Percentiles rank a stretch among this genome's conserved stretches.
These are phyloP conservation scores for Eidolon helvum DNA, from an alignment of 2,113 vertebrate genomes.

Conservation along the genomic window DNA sequence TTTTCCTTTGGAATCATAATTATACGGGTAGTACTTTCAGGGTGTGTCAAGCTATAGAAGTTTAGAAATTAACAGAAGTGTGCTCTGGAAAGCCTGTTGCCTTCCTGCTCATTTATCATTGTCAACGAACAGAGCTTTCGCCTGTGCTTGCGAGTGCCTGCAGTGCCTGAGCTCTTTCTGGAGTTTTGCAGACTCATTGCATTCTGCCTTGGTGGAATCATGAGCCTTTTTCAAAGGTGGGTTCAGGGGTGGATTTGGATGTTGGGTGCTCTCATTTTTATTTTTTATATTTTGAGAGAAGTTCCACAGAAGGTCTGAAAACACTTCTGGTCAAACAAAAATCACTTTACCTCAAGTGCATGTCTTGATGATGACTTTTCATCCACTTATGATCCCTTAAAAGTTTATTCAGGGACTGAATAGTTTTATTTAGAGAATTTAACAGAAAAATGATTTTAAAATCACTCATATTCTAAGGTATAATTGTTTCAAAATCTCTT, in stretches of 20 bases:
- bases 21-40: not conserved
- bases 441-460: not conserved
- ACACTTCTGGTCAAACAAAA: not conserved
- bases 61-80: not conserved
- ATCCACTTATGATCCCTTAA: not conserved
- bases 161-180: not conserved
- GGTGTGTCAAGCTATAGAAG: not conserved
- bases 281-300: not conserved
- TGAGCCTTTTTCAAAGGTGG: not conserved
- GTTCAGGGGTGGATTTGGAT: not conserved
- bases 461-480: not conserved
- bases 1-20: not conserved
- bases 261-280: not conserved
- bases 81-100: not conserved
- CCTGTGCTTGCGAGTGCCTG: rapidly evolving
- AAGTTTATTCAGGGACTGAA: not conserved
- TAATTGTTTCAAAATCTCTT: not conserved
- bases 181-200: not conserved
- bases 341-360: not conserved
- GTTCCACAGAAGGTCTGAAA: not conserved
- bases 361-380: not conserved
- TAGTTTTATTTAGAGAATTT: not conserved
- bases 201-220: not conserved
- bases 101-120: not conserved
- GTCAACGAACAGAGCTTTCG: not conserved